Evolutionary conservation across 37 sponge, comb jelly and placozoan genomes (phyloP).

Genomic region (Mnemiopsis leidyi): DNA sequence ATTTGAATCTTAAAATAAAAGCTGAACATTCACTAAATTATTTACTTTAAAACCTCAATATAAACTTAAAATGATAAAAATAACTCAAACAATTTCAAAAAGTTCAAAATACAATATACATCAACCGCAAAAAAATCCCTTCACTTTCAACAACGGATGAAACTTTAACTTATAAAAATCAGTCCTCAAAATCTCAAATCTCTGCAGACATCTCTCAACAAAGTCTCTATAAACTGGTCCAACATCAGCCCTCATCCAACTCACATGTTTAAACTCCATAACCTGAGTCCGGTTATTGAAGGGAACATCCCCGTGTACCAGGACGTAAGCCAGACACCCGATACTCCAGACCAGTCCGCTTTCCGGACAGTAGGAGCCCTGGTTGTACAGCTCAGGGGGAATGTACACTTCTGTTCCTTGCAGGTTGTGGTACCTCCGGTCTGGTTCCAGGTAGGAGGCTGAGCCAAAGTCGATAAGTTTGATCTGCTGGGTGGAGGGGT

Average conservation of each 20-base stretch:
- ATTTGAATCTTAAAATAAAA: too few relatives aligned
- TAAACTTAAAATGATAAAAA: too few relatives aligned
- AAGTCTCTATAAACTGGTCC: constrained; percentile 13
- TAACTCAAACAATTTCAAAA: too few relatives aligned
- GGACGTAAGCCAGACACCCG: constrained; percentile 52
- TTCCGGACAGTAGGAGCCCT: constrained; percentile 3
- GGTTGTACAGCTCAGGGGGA: constrained; percentile 10
- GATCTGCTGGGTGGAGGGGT: constrained; percentile 33
- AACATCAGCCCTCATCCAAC: neutral
- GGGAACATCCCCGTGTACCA: neutral
- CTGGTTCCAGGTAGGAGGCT: constrained; percentile 14
- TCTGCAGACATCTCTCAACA: constrained; percentile 39
- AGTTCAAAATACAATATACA: too few relatives aligned
- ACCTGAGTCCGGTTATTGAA: constrained; percentile 8
- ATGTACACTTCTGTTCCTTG: constrained; percentile 63
- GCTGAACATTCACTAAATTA: too few relatives aligned
- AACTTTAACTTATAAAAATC: neutral
- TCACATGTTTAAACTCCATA: neutral
- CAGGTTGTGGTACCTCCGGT: neutral
- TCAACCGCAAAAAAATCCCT: neutral
- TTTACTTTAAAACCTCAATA: too few relatives aligned
- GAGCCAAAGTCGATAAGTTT: constrained; percentile 58
- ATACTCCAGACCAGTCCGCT: constrained; percentile 47
- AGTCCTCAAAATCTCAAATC: neutral
- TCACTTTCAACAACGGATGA: neutral